A percentile compares a stretch with the other conserved stretches of the same genome.
Evolutionary conservation across 2,797 vertebrate species (phyloP).

Genomic region (Sebastes goodei): DNA sequence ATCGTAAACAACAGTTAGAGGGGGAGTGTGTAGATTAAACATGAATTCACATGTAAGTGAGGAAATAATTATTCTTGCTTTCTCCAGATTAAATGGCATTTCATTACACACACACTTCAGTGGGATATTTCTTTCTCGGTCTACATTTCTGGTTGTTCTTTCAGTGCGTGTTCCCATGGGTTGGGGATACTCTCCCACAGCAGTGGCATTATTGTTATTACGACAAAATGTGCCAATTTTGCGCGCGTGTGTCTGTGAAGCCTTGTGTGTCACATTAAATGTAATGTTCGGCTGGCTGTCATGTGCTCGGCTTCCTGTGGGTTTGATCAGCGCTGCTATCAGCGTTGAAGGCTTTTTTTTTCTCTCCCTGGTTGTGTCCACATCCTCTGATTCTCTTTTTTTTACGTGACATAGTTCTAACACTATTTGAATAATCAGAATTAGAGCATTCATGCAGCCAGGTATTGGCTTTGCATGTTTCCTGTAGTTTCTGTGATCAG

Average conservation of each 20-base stretch:
- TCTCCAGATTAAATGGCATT: not conserved
- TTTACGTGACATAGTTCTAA: fast-evolving
- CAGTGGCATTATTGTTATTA: not conserved
- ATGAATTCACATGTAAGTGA: not conserved
- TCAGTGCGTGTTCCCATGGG: not conserved
- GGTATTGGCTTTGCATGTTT: not conserved
- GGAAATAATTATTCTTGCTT: not conserved
- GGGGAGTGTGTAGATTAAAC: not conserved
- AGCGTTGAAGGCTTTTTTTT: not conserved
- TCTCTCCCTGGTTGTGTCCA: not conserved
- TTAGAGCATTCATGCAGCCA: not conserved
- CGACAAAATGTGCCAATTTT: not conserved
- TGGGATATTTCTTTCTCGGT: not conserved
- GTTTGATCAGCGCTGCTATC: not conserved
- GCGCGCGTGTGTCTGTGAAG: not conserved
- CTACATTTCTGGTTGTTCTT: not conserved
- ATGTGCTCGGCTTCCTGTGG: slow-evolving; percentile 11
- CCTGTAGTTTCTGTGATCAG: not conserved
- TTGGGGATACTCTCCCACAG: not conserved
- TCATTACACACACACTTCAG: not conserved
- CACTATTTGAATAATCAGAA: not conserved
- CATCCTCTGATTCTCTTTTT: not conserved
- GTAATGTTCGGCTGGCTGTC: not conserved
- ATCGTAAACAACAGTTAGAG: slow-evolving; percentile 22
- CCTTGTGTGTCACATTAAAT: not conserved